These are phyloP conservation scores for Drosophila paulistorum DNA, from an alignment of 1,140 invertebrate genomes.

Conservation along the genomic window DNA sequence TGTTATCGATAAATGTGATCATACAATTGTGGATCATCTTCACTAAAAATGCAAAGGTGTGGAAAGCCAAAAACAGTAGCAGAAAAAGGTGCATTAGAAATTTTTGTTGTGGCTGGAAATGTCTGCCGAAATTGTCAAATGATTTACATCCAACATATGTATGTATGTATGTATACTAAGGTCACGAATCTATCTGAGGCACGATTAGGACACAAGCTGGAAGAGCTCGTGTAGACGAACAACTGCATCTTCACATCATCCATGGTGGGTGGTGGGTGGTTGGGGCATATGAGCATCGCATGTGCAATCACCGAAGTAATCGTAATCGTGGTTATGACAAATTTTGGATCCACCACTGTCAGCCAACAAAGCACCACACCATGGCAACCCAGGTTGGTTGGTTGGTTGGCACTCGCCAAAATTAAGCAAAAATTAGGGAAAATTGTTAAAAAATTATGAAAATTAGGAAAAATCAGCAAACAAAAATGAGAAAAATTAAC, in stretches of 20 bases:
- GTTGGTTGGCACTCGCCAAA: slow-evolving; percentile 2
- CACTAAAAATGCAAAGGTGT: not conserved
- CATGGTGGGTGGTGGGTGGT: not conserved
- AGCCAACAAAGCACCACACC: not conserved
- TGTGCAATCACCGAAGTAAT: slow-evolving; percentile 55
- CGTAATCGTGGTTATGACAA: slow-evolving; percentile 79
- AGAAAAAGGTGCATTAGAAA: not conserved
- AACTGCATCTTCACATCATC: slow-evolving; percentile 10
- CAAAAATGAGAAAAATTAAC: too few relatives aligned
- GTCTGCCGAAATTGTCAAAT: slow-evolving; percentile 77
- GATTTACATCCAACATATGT: slow-evolving; percentile 80
- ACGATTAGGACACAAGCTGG: slow-evolving; percentile 76
- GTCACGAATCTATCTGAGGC: slow-evolving; percentile 78
- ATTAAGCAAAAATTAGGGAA: too few relatives aligned
- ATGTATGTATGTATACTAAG: slow-evolving; percentile 72
- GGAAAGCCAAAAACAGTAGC: slow-evolving; percentile 14
- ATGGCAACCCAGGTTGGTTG: not conserved
- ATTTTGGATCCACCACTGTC: slow-evolving; percentile 56
- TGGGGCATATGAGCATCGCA: slow-evolving; percentile 21
- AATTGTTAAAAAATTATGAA: too few relatives aligned
- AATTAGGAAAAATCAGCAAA: too few relatives aligned
- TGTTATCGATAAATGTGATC: not conserved
- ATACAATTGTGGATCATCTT: not conserved
- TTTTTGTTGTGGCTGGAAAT: slow-evolving; percentile 5
- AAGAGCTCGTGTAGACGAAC: slow-evolving; percentile 46